These are phyloP conservation scores for Sycobia sp. DNA, from an alignment of 1,140 invertebrate species.

Conservation along the genomic window DNA sequence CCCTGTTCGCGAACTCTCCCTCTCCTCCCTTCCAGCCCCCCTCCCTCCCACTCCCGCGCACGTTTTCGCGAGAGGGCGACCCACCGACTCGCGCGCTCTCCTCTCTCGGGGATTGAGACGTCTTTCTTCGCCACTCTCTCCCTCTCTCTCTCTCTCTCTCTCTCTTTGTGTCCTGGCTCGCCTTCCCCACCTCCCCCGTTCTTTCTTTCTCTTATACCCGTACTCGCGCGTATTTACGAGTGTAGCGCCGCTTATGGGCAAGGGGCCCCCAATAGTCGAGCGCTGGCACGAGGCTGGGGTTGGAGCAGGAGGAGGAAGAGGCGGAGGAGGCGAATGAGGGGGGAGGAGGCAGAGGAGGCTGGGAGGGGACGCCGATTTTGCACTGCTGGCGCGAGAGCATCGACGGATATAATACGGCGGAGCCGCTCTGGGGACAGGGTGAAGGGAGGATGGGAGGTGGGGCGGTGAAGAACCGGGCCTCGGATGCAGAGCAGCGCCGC, in stretches of 20 bases:
- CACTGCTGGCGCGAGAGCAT: no score
- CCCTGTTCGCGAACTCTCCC: constrained; percentile 57
- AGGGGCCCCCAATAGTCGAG: background rate
- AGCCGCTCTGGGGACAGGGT: no score
- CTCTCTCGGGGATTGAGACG: constrained; percentile 57
- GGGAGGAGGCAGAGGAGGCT: background rate
- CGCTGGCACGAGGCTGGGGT: background rate
- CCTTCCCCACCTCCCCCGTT: background rate
- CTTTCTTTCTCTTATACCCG: background rate
- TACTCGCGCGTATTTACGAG: constrained; percentile 57
- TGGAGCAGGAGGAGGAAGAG: background rate
- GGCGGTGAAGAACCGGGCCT: no score
- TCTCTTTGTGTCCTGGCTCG: background rate
- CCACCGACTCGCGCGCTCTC: constrained; percentile 54
- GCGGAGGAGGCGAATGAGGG: no score
- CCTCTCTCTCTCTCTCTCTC: constrained; percentile 2
- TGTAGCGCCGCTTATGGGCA: constrained; percentile 49
- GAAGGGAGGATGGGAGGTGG: no score
- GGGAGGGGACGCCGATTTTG: background rate
- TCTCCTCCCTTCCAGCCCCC: constrained; percentile 52
- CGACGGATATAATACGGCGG: no score
- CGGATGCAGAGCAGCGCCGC: background rate
- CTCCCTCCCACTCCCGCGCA: background rate
- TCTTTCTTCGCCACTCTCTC: constrained; percentile 39
- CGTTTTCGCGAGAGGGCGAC: constrained; percentile 38